These are phyloP conservation scores for Pipistrellus kuhlii DNA, from an alignment of 2,797 vertebrate species.

Conservation along the genomic window DNA sequence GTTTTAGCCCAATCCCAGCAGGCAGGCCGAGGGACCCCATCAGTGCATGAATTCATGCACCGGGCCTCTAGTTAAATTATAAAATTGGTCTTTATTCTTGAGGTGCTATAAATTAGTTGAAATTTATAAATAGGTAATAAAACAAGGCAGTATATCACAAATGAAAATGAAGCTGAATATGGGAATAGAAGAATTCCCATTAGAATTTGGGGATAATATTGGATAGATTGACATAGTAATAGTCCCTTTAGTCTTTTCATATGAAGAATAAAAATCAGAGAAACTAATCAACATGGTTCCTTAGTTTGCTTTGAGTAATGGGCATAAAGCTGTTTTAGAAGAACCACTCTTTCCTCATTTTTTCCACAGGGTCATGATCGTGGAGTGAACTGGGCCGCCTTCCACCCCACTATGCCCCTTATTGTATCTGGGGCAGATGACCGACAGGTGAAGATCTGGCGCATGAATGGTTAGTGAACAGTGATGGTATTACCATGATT, in stretches of 20 bases:
- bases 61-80: neutral
- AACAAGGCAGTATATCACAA: neutral
- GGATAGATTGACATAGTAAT: neutral
- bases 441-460: constrained; percentile 98
- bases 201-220: neutral
- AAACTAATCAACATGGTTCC: neutral
- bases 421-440: constrained; percentile 98
- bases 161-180: constrained; percentile 14
- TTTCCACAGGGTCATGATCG: constrained; percentile 94
- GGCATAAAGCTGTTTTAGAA: constrained; percentile 38
- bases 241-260: constrained; percentile 1
- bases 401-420: constrained; percentile 98
- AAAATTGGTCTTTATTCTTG: constrained; percentile 40
- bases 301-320: neutral
- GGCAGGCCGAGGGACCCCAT: no score
- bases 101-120: constrained; percentile 29
- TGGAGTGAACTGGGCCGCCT: constrained; percentile 98
- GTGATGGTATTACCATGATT: neutral
- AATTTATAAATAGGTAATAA: constrained; percentile 38
- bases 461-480: constrained; percentile 92
- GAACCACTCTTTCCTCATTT: neutral
- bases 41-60: neutral
- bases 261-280: constrained; percentile 8
- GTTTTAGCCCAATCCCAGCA: no score
- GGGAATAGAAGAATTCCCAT: neutral